These are phyloP conservation scores for Plecotus auritus DNA, from an alignment of 2,113 vertebrate species.

Conservation along the genomic window DNA sequence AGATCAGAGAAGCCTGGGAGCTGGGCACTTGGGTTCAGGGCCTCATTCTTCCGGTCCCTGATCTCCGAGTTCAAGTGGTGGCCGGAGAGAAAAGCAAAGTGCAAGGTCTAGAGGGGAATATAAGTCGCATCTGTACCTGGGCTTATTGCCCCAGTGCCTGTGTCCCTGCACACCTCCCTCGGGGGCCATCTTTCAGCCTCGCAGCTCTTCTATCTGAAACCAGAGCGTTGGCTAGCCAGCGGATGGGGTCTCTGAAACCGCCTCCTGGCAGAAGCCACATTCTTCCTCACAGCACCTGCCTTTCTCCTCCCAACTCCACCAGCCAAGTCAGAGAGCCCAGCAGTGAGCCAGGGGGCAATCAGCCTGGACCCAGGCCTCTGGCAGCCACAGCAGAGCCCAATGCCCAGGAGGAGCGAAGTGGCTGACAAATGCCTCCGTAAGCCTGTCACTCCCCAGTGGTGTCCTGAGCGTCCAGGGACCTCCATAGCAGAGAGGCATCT, in stretches of 20 bases:
- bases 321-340: not conserved
- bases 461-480: conserved; percentile 50
- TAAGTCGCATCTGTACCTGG: fast-evolving
- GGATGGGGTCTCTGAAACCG: not conserved
- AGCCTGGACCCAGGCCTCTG: not conserved
- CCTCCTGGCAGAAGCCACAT: not conserved
- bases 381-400: not conserved
- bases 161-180: not conserved
- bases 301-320: not conserved
- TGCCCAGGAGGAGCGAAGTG: conserved; percentile 35
- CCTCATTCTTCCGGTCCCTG: not conserved
- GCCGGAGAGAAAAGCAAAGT: not conserved
- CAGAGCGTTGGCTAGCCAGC: not conserved
- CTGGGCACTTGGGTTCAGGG: fast-evolving
- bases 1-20: not conserved
- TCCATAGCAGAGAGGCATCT: conserved; percentile 42
- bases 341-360: not conserved
- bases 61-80: not conserved
- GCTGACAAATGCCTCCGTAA: conserved; percentile 25
- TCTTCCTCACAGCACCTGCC: not conserved
- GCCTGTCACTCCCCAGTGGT: conserved; percentile 49
- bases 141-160: too few relatives aligned
- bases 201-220: not conserved
- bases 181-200: not conserved
- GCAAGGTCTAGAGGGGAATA: too few relatives aligned